Evolutionary conservation across 2,113 vertebrate genomes (phyloP).

Genomic region (Spea multiplicata): DNA sequence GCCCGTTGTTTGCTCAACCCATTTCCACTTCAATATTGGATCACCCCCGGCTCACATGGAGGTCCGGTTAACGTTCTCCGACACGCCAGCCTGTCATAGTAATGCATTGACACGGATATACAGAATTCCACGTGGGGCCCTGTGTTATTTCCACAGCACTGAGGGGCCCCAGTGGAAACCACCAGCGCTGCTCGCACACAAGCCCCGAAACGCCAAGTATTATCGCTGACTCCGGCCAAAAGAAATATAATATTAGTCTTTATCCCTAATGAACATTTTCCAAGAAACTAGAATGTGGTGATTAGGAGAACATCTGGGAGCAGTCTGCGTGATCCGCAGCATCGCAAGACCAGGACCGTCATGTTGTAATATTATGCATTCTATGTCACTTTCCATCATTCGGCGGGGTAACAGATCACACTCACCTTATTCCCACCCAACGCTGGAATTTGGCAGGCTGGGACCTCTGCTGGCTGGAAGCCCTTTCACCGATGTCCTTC

Average conservation of each 20-base stretch:
- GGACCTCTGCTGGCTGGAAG: no score
- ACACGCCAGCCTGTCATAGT: slow-evolving; percentile 12
- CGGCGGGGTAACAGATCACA: no score
- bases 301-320: slow-evolving; percentile 24
- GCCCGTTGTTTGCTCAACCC: neutral
- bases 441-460: no score
- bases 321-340: neutral
- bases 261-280: neutral
- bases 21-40: neutral
- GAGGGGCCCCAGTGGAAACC: slow-evolving; percentile 23
- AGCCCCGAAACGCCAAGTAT: neutral
- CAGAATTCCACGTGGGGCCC: neutral
- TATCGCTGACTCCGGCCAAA: neutral
- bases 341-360: no score
- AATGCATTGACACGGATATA: slow-evolving; percentile 13
- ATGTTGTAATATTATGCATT: no score
- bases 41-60: neutral
- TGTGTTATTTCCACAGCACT: slow-evolving; percentile 14
- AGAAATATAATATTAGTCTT: neutral
- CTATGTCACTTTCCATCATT: no score
- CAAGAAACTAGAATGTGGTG: slow-evolving; percentile 17
- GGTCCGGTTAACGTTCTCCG: neutral
- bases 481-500: no score
- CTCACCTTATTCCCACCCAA: no score
- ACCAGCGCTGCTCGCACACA: slow-evolving; percentile 10